Evolutionary conservation across 2,888 invertebrate species (phyloP).

Genomic region (Amiota minor): DNA sequence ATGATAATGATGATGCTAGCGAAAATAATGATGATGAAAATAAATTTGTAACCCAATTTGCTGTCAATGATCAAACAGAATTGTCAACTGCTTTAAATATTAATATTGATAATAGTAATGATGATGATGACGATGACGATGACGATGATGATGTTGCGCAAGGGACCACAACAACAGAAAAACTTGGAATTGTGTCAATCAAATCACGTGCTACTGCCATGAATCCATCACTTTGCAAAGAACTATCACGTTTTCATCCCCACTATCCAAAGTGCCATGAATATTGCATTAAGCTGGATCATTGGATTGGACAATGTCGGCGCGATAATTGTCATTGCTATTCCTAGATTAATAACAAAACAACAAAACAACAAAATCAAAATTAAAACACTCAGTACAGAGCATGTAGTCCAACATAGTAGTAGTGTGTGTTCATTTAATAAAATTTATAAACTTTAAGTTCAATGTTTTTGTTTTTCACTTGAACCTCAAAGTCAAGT

Average conservation of each 20-base stretch:
- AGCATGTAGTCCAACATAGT: neutral
- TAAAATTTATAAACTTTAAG: neutral
- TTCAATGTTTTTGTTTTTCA: constrained; percentile 35
- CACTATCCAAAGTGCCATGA: constrained; percentile 68
- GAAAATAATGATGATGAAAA: constrained; percentile 20
- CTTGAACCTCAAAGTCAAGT: neutral
- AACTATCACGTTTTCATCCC: constrained; percentile 64
- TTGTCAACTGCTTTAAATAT: neutral
- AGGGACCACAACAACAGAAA: constrained; percentile 37
- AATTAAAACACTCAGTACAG: neutral
- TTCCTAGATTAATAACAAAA: constrained; percentile 48
- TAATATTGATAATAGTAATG: neutral
- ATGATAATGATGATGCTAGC: neutral
- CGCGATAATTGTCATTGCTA: constrained; percentile 68
- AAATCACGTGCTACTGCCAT: constrained; percentile 66
- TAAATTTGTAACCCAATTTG: neutral
- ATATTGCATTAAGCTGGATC: constrained; percentile 66
- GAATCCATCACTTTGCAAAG: constrained; percentile 63
- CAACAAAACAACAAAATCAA: neutral
- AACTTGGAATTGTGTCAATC: constrained; percentile 59
- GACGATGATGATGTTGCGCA: constrained; percentile 30
- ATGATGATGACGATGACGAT: constrained; percentile 6
- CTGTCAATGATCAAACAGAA: too few species aligned
- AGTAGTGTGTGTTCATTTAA: neutral
- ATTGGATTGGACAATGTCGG: constrained; percentile 71